Percentiles rank a stretch among this genome's conserved stretches.
These are phyloP conservation scores for Oreonectes daqikongensis DNA, from an alignment of 2,797 vertebrate species.

Conservation along the genomic window DNA sequence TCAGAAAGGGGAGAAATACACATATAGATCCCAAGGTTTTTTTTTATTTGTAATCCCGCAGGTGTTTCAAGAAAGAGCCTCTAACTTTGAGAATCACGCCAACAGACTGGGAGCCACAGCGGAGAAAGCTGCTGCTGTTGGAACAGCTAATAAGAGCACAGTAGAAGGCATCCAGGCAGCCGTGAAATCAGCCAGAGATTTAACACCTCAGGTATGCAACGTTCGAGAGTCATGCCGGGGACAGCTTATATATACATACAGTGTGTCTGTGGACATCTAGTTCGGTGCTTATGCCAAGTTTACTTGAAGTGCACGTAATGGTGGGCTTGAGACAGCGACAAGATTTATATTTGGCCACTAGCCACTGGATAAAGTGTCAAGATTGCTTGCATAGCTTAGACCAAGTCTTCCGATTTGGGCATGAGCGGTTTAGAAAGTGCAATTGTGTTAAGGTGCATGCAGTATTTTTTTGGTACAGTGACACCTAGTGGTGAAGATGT, in stretches of 20 bases:
- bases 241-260: not conserved
- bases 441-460: not conserved
- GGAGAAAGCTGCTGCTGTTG: slow-evolving; percentile 96
- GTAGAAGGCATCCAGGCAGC: slow-evolving; percentile 95
- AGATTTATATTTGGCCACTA: not conserved
- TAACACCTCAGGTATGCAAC: slow-evolving; percentile 97
- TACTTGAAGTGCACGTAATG: not conserved
- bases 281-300: not conserved
- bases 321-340: not conserved
- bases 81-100: slow-evolving; percentile 94
- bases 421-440: too few species aligned
- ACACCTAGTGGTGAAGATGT: not conserved
- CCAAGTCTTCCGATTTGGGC: too few species aligned
- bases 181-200: slow-evolving; percentile 92
- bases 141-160: slow-evolving; percentile 93
- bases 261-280: not conserved
- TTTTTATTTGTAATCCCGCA: slow-evolving; percentile 63
- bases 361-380: not conserved
- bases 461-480: not conserved
- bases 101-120: slow-evolving; percentile 90
- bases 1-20: not conserved
- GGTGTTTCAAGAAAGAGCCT: slow-evolving; percentile 96
- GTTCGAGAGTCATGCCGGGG: not conserved
- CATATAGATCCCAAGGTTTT: not conserved
- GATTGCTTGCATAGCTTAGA: not conserved